A percentile compares a stretch with the other conserved stretches of the same genome.
phyloP scores from a whole-genome alignment of 2,797 vertebrate species.

The Leptodactylus fallax region DNA sequence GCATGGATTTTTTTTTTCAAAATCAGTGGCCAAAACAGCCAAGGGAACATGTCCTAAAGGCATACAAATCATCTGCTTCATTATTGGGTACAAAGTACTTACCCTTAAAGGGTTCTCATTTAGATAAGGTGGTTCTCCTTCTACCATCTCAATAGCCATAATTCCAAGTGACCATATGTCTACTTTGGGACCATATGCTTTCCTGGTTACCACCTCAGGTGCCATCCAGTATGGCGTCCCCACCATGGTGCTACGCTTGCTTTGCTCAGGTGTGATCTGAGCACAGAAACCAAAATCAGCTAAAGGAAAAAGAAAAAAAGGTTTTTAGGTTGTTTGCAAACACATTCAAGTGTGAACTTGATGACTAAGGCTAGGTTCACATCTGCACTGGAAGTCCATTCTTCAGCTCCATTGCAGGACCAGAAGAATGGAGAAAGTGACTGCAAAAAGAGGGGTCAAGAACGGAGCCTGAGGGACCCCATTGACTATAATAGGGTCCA shows the following conservation, averaged over 20 bases:
- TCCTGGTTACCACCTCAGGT: conserved; percentile 95
- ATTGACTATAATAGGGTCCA: no score
- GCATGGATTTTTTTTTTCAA: no score
- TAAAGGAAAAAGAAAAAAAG: conserved; percentile 67
- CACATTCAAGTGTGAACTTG: background rate
- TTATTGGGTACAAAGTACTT: conserved; percentile 66
- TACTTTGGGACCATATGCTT: conserved; percentile 97
- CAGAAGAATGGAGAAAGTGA: no score
- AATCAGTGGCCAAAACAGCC: no score
- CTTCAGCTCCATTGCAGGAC: no score
- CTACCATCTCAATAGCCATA: conserved; percentile 99
- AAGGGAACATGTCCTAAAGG: no score
- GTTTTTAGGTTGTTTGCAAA: background rate
- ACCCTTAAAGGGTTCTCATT: conserved; percentile 97
- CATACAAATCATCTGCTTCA: background rate
- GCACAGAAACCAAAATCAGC: conserved; percentile 99
- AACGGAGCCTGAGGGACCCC: no score
- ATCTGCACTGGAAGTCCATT: no score
- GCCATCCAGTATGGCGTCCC: conserved; percentile 99
- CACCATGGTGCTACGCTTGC: conserved; percentile 98
- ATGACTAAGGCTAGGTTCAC: background rate
- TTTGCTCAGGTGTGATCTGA: conserved; percentile 98
- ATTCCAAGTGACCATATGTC: conserved; percentile 99
- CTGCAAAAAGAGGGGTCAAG: no score
- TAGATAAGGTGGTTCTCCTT: conserved; percentile 96